These are phyloP conservation scores for Anthonomus grandis DNA, from an alignment of 1,140 invertebrate genomes.

Conservation along the genomic window DNA sequence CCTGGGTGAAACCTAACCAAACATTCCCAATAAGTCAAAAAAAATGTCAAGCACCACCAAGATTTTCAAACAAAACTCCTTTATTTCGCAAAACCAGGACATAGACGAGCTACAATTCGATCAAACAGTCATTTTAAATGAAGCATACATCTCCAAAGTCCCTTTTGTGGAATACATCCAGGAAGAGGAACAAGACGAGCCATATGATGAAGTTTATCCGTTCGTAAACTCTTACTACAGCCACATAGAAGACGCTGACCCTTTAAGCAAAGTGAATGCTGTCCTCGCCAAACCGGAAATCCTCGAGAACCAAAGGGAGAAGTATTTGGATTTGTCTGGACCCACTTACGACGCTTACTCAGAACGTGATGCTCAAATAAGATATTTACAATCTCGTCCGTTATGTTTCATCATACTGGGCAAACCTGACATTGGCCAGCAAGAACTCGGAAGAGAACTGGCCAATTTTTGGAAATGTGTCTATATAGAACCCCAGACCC, in stretches of 20 bases:
- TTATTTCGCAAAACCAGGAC: slow-evolving; percentile 19
- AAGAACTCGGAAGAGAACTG: slow-evolving; percentile 52
- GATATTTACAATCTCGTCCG: slow-evolving; percentile 52
- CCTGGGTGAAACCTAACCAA: too few species aligned
- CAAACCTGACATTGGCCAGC: slow-evolving; percentile 55
- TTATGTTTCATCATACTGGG: slow-evolving; percentile 56
- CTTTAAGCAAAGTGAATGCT: slow-evolving; percentile 40
- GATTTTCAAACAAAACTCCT: too few species aligned
- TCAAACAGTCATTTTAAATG: slow-evolving; percentile 36
- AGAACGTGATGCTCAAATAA: slow-evolving; percentile 50
- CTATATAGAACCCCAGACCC: slow-evolving; percentile 54
- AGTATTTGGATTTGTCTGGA: background rate
- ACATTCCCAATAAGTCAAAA: slow-evolving; percentile 24
- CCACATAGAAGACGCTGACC: slow-evolving; percentile 46
- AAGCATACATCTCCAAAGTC: slow-evolving; percentile 29
- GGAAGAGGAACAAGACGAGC: slow-evolving; percentile 13
- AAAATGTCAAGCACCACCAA: slow-evolving; percentile 23
- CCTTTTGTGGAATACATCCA: slow-evolving; percentile 21
- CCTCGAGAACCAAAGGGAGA: slow-evolving; percentile 12
- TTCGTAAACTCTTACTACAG: slow-evolving; percentile 47
- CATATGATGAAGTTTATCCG: slow-evolving; percentile 36
- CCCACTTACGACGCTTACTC: slow-evolving; percentile 32
- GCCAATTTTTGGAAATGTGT: slow-evolving; percentile 55
- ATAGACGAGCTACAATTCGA: slow-evolving; percentile 30
- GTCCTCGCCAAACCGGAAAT: slow-evolving; percentile 28